These are phyloP conservation scores for Chloroceryle aenea DNA, from an alignment of 2,113 vertebrate genomes.

Conservation along the genomic window DNA sequence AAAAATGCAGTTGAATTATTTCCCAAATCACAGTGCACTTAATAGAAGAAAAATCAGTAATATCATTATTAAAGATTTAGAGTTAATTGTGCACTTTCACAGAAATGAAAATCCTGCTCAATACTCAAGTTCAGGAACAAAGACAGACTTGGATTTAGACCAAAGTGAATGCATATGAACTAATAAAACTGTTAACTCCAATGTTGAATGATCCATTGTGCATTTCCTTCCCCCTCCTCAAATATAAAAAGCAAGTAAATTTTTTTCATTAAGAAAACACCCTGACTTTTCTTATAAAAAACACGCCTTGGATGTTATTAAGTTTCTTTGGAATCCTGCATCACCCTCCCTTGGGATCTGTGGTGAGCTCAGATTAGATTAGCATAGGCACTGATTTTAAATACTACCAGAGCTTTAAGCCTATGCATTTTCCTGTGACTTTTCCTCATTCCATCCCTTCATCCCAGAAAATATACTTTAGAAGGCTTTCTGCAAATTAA, in stretches of 20 bases:
- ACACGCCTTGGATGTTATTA: constrained; percentile 7
- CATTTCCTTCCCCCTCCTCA: not conserved
- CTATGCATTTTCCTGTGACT: constrained; percentile 24
- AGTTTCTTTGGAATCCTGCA: constrained; percentile 38
- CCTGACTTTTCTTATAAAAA: constrained; percentile 46
- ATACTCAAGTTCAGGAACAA: not conserved
- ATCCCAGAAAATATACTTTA: constrained; percentile 34
- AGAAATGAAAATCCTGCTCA: not conserved
- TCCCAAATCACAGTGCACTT: not conserved
- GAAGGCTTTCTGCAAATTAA: constrained; percentile 43
- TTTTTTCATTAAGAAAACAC: not conserved
- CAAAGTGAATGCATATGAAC: not conserved
- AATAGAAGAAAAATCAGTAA: not conserved
- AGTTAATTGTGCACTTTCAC: not conserved
- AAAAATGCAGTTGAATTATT: not conserved
- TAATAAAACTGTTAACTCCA: not conserved
- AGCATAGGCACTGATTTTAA: constrained; percentile 62
- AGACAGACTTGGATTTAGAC: not conserved
- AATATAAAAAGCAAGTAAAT: constrained; percentile 1
- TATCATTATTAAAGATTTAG: not conserved
- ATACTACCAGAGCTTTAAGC: constrained; percentile 47
- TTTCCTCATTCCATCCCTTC: constrained; percentile 15
- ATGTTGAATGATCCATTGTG: not conserved
- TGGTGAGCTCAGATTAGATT: constrained; percentile 55
- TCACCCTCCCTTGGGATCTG: constrained; percentile 52